phyloP scores from a whole-genome alignment of 1,140 invertebrate genomes.

The Hestina assimilis region DNA sequence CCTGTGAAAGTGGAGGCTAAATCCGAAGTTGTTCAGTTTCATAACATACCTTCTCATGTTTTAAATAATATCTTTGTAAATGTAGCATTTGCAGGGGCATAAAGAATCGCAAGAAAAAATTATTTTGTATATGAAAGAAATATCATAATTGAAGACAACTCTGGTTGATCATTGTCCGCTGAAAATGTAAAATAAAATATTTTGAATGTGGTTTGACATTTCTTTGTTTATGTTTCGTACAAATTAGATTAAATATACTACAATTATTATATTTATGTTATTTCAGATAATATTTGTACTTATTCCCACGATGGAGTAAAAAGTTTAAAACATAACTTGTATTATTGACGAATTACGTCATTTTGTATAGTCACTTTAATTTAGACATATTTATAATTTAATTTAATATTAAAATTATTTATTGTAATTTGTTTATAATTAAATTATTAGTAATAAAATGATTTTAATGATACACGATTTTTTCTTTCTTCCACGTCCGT shows the following conservation, averaged over 20 bases:
- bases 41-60: too few relatives aligned
- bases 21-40: too few relatives aligned
- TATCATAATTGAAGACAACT: too few relatives aligned
- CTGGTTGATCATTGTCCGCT: too few relatives aligned
- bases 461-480: not conserved
- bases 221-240: not conserved
- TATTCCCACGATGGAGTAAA: constrained; percentile 29
- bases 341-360: not conserved
- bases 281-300: constrained; percentile 23
- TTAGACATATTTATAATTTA: constrained; percentile 15
- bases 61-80: too few relatives aligned
- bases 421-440: constrained; percentile 22
- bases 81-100: too few relatives aligned
- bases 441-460: constrained; percentile 25
- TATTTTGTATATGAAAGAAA: too few relatives aligned
- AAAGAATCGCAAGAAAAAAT: too few relatives aligned
- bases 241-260: not conserved
- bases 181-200: not conserved
- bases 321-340: not conserved
- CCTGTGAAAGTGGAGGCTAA: too few relatives aligned
- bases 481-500: not conserved
- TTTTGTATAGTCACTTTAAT: constrained; percentile 11
- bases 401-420: constrained; percentile 22
- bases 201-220: not conserved
- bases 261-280: not conserved